A percentile compares a stretch with the other conserved stretches of the same genome.
Evolutionary conservation across 1,140 invertebrate genomes (phyloP).

Genomic region (Hylaeus volcanicus): DNA sequence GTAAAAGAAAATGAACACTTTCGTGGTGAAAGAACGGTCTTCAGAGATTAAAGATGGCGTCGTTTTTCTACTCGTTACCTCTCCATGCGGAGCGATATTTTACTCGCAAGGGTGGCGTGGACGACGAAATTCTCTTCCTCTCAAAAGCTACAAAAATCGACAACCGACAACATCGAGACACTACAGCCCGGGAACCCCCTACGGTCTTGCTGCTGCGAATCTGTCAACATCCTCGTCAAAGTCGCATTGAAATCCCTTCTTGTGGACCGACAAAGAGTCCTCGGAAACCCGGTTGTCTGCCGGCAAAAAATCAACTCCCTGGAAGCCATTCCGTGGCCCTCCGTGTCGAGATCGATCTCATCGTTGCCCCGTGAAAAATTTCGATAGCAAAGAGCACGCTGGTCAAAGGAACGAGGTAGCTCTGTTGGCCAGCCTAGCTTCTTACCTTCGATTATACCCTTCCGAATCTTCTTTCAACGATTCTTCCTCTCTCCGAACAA

Average conservation of each 20-base stretch:
- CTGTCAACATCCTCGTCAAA: slow-evolving; percentile 65
- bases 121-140: not conserved
- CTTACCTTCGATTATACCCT: not conserved
- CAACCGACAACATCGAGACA: slow-evolving; percentile 40
- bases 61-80: not conserved
- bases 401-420: slow-evolving; percentile 1
- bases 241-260: slow-evolving; percentile 41
- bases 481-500: too few relatives aligned
- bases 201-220: slow-evolving; percentile 49
- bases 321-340: slow-evolving; percentile 5
- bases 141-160: slow-evolving; percentile 4
- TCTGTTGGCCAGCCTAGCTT: not conserved
- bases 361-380: slow-evolving; percentile 31
- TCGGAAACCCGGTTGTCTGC: slow-evolving; percentile 26
- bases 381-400: not conserved
- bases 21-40: not conserved
- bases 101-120: not conserved
- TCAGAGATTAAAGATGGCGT: not conserved
- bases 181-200: slow-evolving; percentile 33
- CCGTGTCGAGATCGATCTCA: slow-evolving; percentile 41
- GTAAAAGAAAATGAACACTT: not conserved
- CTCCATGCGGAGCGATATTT: not conserved
- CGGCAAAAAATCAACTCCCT: slow-evolving; percentile 51
- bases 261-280: slow-evolving; percentile 35
- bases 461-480: not conserved